Evolutionary conservation across 2,113 vertebrate genomes (phyloP), one percentile per base, ranked within the genome.

Genomic region (Plotosus lineatus): DNA sequence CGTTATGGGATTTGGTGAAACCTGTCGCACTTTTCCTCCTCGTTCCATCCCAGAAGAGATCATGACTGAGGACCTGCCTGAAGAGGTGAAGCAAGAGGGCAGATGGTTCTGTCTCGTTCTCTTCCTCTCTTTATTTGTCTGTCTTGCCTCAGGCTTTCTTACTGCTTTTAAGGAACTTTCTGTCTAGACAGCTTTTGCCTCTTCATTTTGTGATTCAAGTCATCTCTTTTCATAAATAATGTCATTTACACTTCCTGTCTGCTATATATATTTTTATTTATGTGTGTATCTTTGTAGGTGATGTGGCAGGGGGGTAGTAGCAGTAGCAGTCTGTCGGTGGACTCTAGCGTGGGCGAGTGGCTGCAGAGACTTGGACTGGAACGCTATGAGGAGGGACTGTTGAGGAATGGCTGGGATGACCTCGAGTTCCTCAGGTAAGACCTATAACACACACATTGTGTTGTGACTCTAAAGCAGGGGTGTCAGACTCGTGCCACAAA

Each of bases 381-480:
- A 90, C 87, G 91, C 72, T 98, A 98, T 77, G 96, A 98, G 88
- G 94, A 94, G 85, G 97, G 96, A 11, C 94, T 98, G 61, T 91
- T 97, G 77, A 96, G 95, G 91, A 97, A 98, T 8, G 97, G 97
- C 91, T 98, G 97, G 97, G 97, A 98, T 3, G 97, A 98, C 88
- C 92, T 98, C 85, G 97, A 98, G 88, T 98, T 98, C 88, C 96
- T 98, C 89, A 98, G 97, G 97, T 97, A 88, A 83, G 82, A 10
- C 26, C 48, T 10, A 4, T 15, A 14, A 21, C 5, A 23, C 33
- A 9, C 33, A 38, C 33, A 23, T n/a, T n/a, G n/a, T n/a, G n/a
- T n/a, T n/a, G n/a, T n/a, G n/a, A n/a, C n/a, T n/a, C n/a, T n/a
- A n/a, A n/a, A n/a, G n/a, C n/a, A n/a, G n/a, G n/a, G n/a, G n/a